Evolutionary conservation across 2,797 vertebrate species (phyloP), one percentile per base, ranked within the genome.

Genomic region (Clarias fuscus): DNA sequence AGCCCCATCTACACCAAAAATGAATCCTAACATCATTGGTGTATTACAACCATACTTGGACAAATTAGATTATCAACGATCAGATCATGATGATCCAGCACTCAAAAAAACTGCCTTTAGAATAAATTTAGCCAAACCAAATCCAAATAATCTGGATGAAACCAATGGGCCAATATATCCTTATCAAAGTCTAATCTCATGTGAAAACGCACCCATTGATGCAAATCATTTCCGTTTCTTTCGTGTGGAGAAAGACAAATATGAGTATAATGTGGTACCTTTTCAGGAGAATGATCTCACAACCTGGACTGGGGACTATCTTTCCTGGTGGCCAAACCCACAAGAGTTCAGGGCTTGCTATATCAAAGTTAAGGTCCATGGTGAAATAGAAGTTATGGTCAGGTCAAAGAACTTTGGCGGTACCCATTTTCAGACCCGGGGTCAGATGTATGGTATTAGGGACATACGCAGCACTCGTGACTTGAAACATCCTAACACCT

Each of bases 311-410:
- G 95, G 97, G 0, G 97, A 99, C 86, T 97, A 98, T 90, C 94
- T 99, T 7, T 96, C 98, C 3, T 99, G 98, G 98, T 99, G 98
- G 98, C 98, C 98, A 61, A 99, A 99, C 89, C 98, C 98, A 0
- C 98, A 99, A 91, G 98, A 98, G 91, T 99, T 99, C 91, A 95
- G 98, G 65, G 98, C 98, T 65, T 99, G 98, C 87, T 99, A 93
- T 90, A 96, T 99, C 90, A 99, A 99, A 88, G 95, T 99, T 84
- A 96, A 91, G 92, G 94, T 99, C n/a, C 95, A 95, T 0, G 98
- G 98, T 13, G 96, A 96, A 0, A 96, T 94, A 86, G 98, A 99
- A 91, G 96, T 98, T 81, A 98, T 99, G 97, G 94, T 99, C 68
- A 93, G 98, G 77, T 96, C 98, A 0, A 96, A 94, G 37, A 99